Base-by-base conservation (phyloP, 2,113 vertebrate genomes). In the Vidua macroura region DNA sequence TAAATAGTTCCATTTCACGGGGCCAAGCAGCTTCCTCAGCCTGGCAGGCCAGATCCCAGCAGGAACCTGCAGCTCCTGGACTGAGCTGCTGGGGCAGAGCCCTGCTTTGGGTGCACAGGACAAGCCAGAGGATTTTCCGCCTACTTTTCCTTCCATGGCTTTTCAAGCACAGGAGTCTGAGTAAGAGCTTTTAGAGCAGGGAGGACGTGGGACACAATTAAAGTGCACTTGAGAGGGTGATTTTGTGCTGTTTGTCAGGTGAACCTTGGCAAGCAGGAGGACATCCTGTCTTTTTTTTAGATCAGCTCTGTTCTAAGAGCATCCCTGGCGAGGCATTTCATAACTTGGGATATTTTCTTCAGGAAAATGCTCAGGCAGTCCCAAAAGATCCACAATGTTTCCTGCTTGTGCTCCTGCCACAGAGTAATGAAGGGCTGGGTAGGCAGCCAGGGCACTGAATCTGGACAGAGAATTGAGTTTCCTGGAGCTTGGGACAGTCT, bases 231-330 rank as follows among this genome's bases (percentile, higher is more conserved):
- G 85, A 28, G 78, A 64, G 68, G 56, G 37, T 37, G 90, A 68
- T 83, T 86, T 70, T 62, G 44, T n/a, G 79, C 60, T 94, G 80
- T 80, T 88, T 95, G 70, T 49, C 88, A 64, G 69, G 73, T 30
- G 67, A 48, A 30, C 78, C n/a, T 91, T 91, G 79, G 70, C 55
- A 21, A 78, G 78, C 37, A 28, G 49, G 23, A 92, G 89, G 80
- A 86, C 95, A 95, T 93, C 89, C 90, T 93, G 92, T n/a, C 3
- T 6, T 62, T 91, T 91, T 79, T 66, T 66, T 15, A 80, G 64
- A 63, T 74, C 48, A 88, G 56, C 60, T 15, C 82, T n/a, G 23
- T 83, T 95, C 83, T 92, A 62, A 91, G 80, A 55, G 52, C 83
- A 86, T 76, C 28, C 2, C 64, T 2, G 0, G 64, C 3, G 46